Evolutionary conservation across 2,797 vertebrate genomes (phyloP).

Genomic region (Parauchenoglanis ngamensis): DNA sequence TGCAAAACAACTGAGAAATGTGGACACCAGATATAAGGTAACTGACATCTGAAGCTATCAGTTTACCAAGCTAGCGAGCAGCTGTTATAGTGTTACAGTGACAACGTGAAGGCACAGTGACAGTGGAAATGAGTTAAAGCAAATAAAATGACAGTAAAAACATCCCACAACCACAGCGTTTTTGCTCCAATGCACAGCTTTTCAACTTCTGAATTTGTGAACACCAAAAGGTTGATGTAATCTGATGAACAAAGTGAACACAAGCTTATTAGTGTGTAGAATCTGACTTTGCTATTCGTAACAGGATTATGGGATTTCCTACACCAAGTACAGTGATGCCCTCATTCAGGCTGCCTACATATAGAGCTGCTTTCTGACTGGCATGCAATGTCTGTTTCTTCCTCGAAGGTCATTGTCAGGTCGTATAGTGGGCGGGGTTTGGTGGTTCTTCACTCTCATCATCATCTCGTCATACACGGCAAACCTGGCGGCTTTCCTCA

Average conservation of each 20-base stretch:
- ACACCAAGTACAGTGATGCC: not conserved
- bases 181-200: not conserved
- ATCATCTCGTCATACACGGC: slow-evolving; percentile 99
- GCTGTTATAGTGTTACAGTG: not conserved
- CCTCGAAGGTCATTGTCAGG: slow-evolving; percentile 91
- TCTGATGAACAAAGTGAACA: not conserved
- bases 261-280: not conserved
- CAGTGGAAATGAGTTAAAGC: not conserved
- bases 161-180: not conserved
- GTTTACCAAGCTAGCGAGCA: not conserved
- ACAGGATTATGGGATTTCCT: not conserved
- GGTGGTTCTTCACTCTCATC: slow-evolving; percentile 98
- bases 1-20: not conserved
- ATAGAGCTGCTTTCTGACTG: not conserved
- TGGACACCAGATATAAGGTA: not conserved
- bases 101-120: not conserved
- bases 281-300: not conserved
- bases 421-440: slow-evolving; percentile 78
- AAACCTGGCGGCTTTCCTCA: slow-evolving; percentile 97
- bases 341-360: not conserved
- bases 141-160: not conserved
- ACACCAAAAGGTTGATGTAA: not conserved
- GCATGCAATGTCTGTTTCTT: not conserved
- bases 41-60: not conserved
- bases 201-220: not conserved